Evolutionary conservation across 1,140 invertebrate species (phyloP).

Genomic region (Drosophila ironensis): DNA sequence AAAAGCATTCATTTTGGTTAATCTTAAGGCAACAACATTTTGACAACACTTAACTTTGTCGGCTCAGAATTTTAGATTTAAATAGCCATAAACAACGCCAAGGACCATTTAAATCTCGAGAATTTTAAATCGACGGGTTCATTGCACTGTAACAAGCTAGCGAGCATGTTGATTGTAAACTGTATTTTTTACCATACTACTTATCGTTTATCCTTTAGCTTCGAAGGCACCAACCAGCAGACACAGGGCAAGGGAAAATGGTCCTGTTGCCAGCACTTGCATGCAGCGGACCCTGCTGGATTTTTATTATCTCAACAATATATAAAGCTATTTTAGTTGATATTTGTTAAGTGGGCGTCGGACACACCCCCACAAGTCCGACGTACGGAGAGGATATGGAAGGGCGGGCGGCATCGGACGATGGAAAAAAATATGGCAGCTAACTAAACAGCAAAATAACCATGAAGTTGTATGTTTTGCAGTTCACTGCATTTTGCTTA

Average conservation of each 20-base stretch:
- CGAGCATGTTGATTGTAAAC: neutral
- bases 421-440: conserved; percentile 38
- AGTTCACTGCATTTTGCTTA: conserved; percentile 65
- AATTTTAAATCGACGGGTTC: too few species aligned
- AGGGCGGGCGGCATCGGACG: neutral
- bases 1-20: too few species aligned
- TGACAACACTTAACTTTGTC: too few species aligned
- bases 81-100: too few species aligned
- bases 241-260: neutral
- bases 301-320: conserved; percentile 66
- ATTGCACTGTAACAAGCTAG: neutral
- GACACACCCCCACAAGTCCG: neutral
- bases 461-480: conserved; percentile 62
- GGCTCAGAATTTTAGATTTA: too few species aligned
- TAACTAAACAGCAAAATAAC: conserved; percentile 71
- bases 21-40: too few species aligned
- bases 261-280: neutral
- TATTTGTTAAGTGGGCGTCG: conserved; percentile 65
- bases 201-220: neutral
- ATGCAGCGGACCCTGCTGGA: conserved; percentile 19
- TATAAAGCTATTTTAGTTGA: conserved; percentile 63
- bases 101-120: neutral
- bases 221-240: neutral
- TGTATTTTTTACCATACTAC: neutral
- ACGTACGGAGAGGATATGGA: neutral